Conservation (phyloP, 2,797 vertebrate species). For the Protosalanx chinensis region DNA sequence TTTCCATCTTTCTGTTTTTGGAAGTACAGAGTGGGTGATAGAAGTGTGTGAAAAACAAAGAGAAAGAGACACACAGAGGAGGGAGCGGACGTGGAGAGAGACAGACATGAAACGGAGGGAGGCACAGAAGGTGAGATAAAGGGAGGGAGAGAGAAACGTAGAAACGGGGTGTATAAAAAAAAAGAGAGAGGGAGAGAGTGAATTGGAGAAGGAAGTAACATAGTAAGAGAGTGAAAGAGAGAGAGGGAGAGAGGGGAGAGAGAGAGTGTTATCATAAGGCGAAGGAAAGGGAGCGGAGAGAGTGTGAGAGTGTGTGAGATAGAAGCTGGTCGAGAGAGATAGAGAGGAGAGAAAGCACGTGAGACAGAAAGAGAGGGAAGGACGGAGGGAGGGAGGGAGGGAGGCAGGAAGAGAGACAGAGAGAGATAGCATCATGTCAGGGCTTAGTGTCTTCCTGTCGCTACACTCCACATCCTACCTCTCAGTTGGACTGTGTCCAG, state of each 20-base stretch:
- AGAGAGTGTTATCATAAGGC: neutral
- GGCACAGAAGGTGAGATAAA: neutral
- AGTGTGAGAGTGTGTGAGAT: neutral
- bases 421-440: conserved; percentile 22
- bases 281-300: neutral
- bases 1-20: neutral
- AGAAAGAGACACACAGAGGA: neutral
- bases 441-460: conserved; percentile 17
- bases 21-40: neutral
- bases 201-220: too few relatives aligned
- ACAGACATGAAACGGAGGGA: neutral
- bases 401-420: neutral
- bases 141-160: neutral
- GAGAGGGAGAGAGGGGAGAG: neutral
- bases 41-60: conserved; percentile 26
- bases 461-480: conserved; percentile 29
- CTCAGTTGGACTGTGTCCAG: conserved; percentile 33
- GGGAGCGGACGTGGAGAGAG: neutral
- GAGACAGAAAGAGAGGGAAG: neutral
- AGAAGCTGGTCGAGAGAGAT: neutral
- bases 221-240: conserved; percentile 35
- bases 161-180: conserved; percentile 34
- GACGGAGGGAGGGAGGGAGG: conserved; percentile 11
- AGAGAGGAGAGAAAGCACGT: neutral
- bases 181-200: conserved; percentile 36